Base-by-base conservation (phyloP, 2,888 invertebrate species). In the Phortica magna region DNA sequence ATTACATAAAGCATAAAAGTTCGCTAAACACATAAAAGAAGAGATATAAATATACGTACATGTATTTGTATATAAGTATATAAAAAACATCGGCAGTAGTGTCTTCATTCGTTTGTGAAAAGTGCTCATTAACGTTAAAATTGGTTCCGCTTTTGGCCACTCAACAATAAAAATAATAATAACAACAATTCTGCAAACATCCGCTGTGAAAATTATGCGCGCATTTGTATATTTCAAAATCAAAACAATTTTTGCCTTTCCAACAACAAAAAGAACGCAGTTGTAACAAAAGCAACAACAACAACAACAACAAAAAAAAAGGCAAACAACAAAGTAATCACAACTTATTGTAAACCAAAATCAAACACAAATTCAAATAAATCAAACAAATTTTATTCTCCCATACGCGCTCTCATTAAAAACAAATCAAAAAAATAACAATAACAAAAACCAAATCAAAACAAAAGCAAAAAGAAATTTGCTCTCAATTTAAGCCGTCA, bases 221-320 rank as follows among this genome's bases (percentile, higher is more conserved):
- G 83, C 78, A 81, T 87, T 87, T 82, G 83, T 87, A 79, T 87
- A 87, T 77, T 87, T 87, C 64, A 89, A 89, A 87, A 89, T 89
- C 76, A 83, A 84, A 85, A 85, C 87, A 73, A 89, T 89, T 79
- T 89, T 89, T 75, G 89, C 89, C 80, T 89, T 83, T 82, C 87
- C 89, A 79, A 89, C 89, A 77, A 87, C 84, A 77, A 89, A 89
- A 89, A 89, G 89, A 89, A 89, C 89, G 88, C 84, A 85, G 85
- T 85, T 84, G 81, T 88, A 77, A 83, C 77, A 80, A 80, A 31
- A 31, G 1, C n/a, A 77, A 78, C 61, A 75, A 74, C 75, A 77
- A 78, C 61, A 75, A 74, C 75, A 78, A 75, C 73, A 75, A 77
- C 65, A 76, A 74, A 76, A 78, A 77, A 22, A 76, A 73, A 61